Base-by-base conservation (phyloP, 2,797 vertebrate species). In the Cyclura pinguis region DNA sequence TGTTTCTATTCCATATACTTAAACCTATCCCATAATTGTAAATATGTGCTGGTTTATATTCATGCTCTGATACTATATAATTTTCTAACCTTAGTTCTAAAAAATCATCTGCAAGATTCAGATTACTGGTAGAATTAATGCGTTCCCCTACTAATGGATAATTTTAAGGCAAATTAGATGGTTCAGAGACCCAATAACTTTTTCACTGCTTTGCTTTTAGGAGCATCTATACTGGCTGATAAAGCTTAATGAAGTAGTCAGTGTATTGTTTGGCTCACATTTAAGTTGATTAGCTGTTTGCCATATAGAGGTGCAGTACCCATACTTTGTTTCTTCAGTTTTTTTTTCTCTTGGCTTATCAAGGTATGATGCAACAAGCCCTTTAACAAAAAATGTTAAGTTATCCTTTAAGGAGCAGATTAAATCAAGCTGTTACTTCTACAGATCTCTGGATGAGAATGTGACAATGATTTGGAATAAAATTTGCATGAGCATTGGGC, bases 251-350 rank as follows among this genome's bases (percentile, higher is more conserved):
- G 42, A 89, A 77, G 59, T 69, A 89, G 32, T 67, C 59, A 52
- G 14, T 32, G 9, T 78, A 24, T 29, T 78, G 9, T 55, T 78
- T 78, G 24, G 32, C 24, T 22, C n/a, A 78, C 13, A 64, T 84
- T 89, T 64, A 89, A 78, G 32, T 27, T 89, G 59, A n/a, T 78
- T 55, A 85, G 50, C 74, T 77, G 42, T 50, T 84, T 84, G 76
- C 72, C 42, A 52, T 84, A 72, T 77, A 84, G 2, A 50, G 57
- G 62, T 76, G 38, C 7, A 50, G 27, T 13, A 27, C 73, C 8
- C 38, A 9, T 59, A 82, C 32, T 89, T 20, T 32, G 24, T 64
- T 52, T 76, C 50, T 47, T 88, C n/a, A 32, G 32, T 57, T 76
- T 76, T 59, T 59, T 24, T 59, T 86, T 76, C n/a, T 76, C 72